Evolutionary conservation across 2,888 invertebrate genomes (phyloP).

Genomic region (Dicycla oo): DNA sequence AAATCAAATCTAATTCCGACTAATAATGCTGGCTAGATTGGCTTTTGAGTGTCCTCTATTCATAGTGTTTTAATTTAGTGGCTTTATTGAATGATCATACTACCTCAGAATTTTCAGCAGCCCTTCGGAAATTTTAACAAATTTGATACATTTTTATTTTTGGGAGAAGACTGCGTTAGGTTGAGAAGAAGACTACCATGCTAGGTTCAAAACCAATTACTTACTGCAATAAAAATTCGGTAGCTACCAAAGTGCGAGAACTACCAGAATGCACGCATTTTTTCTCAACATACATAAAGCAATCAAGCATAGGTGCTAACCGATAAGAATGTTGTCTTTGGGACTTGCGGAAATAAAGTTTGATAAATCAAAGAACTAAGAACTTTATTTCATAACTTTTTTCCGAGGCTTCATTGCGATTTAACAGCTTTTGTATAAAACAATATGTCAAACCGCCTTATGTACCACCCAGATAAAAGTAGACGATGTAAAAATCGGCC

Average conservation of each 20-base stretch:
- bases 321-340: too few relatives aligned
- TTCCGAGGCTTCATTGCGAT: neutral
- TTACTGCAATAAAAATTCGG: neutral
- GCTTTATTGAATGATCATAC: neutral
- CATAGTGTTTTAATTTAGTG: neutral
- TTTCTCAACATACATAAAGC: too few relatives aligned
- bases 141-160: neutral
- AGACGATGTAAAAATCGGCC: too few relatives aligned
- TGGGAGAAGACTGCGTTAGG: too few relatives aligned
- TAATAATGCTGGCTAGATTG: neutral
- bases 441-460: neutral
- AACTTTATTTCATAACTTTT: too few relatives aligned
- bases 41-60: neutral
- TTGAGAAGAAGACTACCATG: neutral
- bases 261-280: neutral
- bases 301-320: neutral
- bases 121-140: too few relatives aligned
- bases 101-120: too few relatives aligned
- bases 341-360: too few relatives aligned
- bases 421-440: neutral
- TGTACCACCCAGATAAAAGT: neutral
- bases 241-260: neutral
- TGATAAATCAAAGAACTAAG: too few relatives aligned
- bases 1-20: slow-evolving; percentile 9
- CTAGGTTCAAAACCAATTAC: neutral